Conservation (phyloP, 2,888 invertebrate species). For the Aphodius granarius region DNA sequence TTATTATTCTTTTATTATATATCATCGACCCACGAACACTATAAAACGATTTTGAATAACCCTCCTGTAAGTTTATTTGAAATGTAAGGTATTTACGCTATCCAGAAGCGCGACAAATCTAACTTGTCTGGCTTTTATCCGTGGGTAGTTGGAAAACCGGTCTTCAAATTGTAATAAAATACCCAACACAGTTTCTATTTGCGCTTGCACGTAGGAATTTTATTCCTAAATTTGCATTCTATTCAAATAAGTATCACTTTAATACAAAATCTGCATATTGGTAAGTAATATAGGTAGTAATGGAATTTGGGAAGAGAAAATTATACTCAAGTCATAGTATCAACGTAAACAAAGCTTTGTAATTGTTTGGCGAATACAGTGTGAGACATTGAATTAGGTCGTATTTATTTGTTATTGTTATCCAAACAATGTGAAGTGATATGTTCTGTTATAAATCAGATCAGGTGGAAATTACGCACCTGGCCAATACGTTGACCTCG, state of each 20-base stretch:
- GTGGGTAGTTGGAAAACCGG: constrained; percentile 49
- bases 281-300: no score
- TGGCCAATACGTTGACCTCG: constrained; percentile 37
- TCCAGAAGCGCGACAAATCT: not conserved
- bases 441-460: constrained; percentile 31
- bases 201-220: constrained; percentile 11
- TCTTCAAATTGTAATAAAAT: constrained; percentile 48
- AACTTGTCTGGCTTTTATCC: constrained; percentile 7
- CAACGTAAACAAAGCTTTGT: not conserved
- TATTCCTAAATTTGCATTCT: constrained; percentile 14
- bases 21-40: no score
- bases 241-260: constrained; percentile 5
- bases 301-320: no score
- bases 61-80: not conserved
- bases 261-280: no score
- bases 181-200: constrained; percentile 6
- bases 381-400: not conserved
- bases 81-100: not conserved
- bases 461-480: constrained; percentile 35
- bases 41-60: not conserved
- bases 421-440: not conserved
- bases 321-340: no score
- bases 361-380: not conserved
- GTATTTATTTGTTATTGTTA: not conserved
- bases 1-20: no score